These are phyloP conservation scores for Dallia pectoralis DNA, from an alignment of 2,797 vertebrate species.

Conservation along the genomic window DNA sequence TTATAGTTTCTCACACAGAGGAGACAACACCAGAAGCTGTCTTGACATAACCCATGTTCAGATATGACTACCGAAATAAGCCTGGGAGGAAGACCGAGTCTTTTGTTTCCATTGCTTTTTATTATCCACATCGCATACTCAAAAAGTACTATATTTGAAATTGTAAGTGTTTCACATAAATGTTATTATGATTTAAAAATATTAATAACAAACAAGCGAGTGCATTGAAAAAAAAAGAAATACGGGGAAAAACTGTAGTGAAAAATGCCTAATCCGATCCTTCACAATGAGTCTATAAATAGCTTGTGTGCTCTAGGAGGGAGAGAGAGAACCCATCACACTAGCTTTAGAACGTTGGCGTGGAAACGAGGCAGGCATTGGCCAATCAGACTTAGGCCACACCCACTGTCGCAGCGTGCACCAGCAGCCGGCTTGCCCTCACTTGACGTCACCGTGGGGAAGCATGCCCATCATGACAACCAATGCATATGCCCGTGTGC, in stretches of 20 bases:
- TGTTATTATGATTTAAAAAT: neutral
- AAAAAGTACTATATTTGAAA: neutral
- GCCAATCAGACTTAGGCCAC: conserved; percentile 22
- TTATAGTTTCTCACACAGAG: neutral
- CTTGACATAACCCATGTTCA: neutral
- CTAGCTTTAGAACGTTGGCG: conserved; percentile 19
- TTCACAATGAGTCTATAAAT: conserved; percentile 46
- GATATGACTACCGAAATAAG: neutral
- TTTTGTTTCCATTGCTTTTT: neutral
- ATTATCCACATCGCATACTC: neutral
- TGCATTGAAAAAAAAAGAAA: neutral
- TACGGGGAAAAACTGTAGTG: conserved; percentile 2
- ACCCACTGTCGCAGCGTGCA: neutral
- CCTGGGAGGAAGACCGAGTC: neutral
- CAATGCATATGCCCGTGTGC: conserved; percentile 40
- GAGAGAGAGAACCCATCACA: conserved; percentile 9
- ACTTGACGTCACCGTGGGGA: conserved; percentile 42
- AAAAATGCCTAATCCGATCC: conserved; percentile 38
- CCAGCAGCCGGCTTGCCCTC: conserved; percentile 13
- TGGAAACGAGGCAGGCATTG: conserved; percentile 10
- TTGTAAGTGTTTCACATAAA: neutral
- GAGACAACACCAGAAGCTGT: neutral
- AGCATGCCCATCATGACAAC: conserved; percentile 49
- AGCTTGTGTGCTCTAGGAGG: conserved; percentile 21
- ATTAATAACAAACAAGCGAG: conserved; percentile 2